A percentile compares a stretch with the other conserved stretches of the same genome.
Evolutionary conservation across 2,888 invertebrate genomes (phyloP).

Genomic region (Xanthorhoe spadicearia): DNA sequence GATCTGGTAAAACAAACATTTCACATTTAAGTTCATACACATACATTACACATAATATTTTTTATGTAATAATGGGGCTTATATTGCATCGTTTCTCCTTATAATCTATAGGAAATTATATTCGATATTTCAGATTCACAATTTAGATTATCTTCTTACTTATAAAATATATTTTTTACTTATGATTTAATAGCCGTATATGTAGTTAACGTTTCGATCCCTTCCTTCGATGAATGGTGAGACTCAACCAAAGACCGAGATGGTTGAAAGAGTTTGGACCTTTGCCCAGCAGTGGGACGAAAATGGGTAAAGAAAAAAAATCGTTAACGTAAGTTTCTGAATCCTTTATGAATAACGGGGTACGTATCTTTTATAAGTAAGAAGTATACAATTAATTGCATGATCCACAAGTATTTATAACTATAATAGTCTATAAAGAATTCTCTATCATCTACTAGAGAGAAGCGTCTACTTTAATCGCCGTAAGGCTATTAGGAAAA

Average conservation of each 20-base stretch:
- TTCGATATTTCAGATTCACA: slow-evolving; percentile 2
- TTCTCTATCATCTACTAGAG: slow-evolving; percentile 41
- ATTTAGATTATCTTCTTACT: neutral
- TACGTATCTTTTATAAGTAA: too few relatives aligned
- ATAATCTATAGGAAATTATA: neutral
- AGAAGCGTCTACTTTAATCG: slow-evolving; percentile 48
- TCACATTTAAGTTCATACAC: neutral
- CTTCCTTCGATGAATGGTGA: too few relatives aligned
- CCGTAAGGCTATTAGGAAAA: slow-evolving; percentile 32
- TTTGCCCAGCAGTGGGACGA: too few relatives aligned
- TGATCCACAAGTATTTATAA: neutral
- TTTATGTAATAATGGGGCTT: neutral
- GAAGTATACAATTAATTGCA: too few relatives aligned
- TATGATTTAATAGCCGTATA: too few relatives aligned
- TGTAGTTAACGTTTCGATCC: too few relatives aligned
- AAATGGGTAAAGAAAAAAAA: too few relatives aligned
- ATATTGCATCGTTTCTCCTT: neutral
- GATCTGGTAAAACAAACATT: slow-evolving; percentile 13
- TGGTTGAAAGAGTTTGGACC: too few relatives aligned
- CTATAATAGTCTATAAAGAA: neutral
- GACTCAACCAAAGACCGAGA: too few relatives aligned
- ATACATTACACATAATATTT: neutral
- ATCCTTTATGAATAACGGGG: too few relatives aligned
- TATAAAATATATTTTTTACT: too few relatives aligned
- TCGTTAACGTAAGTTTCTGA: too few relatives aligned